A percentile compares a stretch with the other conserved stretches of the same genome.
Conservation (phyloP, 2,113 vertebrate species). For the Pseudorhombus dupliciocellatus region DNA sequence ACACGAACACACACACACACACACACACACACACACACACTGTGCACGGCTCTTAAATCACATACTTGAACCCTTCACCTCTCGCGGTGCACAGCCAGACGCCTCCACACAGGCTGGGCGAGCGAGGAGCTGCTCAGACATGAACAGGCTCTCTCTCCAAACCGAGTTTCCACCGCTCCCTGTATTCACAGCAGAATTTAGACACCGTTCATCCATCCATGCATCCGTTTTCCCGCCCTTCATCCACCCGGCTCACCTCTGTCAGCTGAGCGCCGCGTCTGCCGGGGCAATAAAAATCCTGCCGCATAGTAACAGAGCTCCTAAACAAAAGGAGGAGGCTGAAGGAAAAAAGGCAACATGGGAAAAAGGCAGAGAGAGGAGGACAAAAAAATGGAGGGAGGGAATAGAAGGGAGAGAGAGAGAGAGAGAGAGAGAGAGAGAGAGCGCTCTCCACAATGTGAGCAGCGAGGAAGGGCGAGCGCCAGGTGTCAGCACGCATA, state of each 20-base stretch:
- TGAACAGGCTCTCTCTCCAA: not conserved
- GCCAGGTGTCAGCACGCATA: slow-evolving; percentile 76
- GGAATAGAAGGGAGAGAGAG: slow-evolving; percentile 40
- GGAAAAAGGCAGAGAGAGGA: slow-evolving; percentile 26
- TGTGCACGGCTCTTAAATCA: slow-evolving; percentile 42
- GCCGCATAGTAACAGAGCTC: slow-evolving; percentile 68
- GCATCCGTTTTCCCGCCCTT: slow-evolving; percentile 1
- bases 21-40: slow-evolving; percentile 6
- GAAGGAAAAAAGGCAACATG: slow-evolving; percentile 17
- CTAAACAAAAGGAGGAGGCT: slow-evolving; percentile 51
- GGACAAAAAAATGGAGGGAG: slow-evolving; percentile 54
- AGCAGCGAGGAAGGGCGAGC: slow-evolving; percentile 66
- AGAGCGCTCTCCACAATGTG: slow-evolving; percentile 75
- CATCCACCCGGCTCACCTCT: slow-evolving; percentile 71
- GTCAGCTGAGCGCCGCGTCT: slow-evolving; percentile 59
- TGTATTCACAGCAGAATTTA: slow-evolving; percentile 24
- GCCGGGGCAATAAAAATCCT: slow-evolving; percentile 72
- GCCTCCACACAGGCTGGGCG: slow-evolving; percentile 19
- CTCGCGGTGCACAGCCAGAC: slow-evolving; percentile 37
- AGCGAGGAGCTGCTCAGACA: slow-evolving; percentile 32
- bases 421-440: slow-evolving; percentile 60
- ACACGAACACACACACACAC: slow-evolving; percentile 5
- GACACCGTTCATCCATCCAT: not conserved
- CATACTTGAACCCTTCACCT: slow-evolving; percentile 52
- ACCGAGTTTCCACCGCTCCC: slow-evolving; percentile 31